Base-by-base conservation (phyloP, 2,113 vertebrate genomes). In the Xiphorhynchus elegans region DNA sequence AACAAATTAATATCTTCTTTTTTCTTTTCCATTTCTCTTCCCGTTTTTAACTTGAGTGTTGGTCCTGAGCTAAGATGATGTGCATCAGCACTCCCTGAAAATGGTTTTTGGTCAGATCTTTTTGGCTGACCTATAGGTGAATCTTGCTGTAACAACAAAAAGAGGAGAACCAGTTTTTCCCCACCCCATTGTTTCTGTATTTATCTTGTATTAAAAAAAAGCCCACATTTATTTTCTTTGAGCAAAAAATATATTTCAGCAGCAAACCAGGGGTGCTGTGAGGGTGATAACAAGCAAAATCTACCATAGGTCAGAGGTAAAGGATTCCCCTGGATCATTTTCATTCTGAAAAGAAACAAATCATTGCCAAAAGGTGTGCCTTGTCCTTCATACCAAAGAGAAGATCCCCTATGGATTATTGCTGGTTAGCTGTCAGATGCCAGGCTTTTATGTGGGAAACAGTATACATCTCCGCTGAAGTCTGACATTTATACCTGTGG, bases 371-470 rank as follows among this genome's bases (percentile, higher is more conserved):
- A 94, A 92, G 87, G 49, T 93, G 52, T 95, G 69, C 46, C 64
- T 95, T 94, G 53, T 96, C 84, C 93, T 94, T 86, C 84, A 72
- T 94, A 90, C 88, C 78, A 91, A 92, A 95, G 64, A 92, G 74
- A 95, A 91, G 87, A 83, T 94, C 69, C 90, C 94, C 93, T 90
- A 80, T 95, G 95, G 96, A 96, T 93, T 97, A 85, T 96, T 96
- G 84, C 96, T 96, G 94, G 86, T 97, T 81, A 95, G 81, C 95
- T 95, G 94, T 97, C 97, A 97, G 89, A 95, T 96, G 84, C 78
- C 84, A 95, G 62, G 79, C 70, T 95, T 97, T 97, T 97, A 97
- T 97, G 91, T 95, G 91, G 95, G 91, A 97, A 97, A 95, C 13
- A 14, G 68, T 91, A 91, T 91, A 81, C 21, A 10, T 91, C 85